Percentiles rank a stretch among this genome's conserved stretches.
These are phyloP conservation scores for Toxotes jaculatrix DNA, from an alignment of 2,113 vertebrate species.

Conservation along the genomic window DNA sequence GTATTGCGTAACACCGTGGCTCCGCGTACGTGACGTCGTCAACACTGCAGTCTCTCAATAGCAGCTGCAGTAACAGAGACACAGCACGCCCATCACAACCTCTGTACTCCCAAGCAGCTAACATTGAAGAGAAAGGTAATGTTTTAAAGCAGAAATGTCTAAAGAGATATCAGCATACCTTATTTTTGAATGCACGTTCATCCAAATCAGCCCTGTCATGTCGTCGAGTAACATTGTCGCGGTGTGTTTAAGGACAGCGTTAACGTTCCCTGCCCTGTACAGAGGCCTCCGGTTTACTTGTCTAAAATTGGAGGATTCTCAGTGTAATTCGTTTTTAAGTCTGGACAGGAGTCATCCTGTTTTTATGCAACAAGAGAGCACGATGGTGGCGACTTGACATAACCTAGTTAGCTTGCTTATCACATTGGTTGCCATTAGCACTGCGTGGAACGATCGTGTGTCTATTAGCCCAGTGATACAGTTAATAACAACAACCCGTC, in stretches of 20 bases:
- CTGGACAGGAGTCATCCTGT: not conserved
- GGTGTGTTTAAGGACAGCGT: constrained; percentile 1
- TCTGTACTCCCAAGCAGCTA: constrained; percentile 41
- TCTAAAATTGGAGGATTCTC: not conserved
- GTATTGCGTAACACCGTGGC: constrained; percentile 28
- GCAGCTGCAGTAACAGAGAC: constrained; percentile 56
- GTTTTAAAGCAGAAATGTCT: not conserved
- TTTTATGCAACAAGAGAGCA: not conserved
- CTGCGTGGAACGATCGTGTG: not conserved
- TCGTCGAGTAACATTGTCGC: constrained; percentile 1
- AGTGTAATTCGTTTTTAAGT: not conserved
- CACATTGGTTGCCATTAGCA: constrained; percentile 4
- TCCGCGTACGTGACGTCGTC: constrained; percentile 54
- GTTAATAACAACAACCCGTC: not conserved
- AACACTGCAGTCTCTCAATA: constrained; percentile 75
- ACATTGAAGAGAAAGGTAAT: constrained; percentile 77
- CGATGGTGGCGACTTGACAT: not conserved
- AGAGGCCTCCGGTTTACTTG: constrained; percentile 37
- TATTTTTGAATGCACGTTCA: not conserved
- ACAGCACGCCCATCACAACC: constrained; percentile 58
- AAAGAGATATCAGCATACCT: not conserved
- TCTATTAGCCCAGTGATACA: not conserved
- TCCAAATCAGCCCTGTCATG: not conserved
- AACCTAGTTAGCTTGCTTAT: not conserved
- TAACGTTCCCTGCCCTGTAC: constrained; percentile 15